Evolutionary conservation across 2,113 vertebrate species (phyloP).

Genomic region (Pelusios castaneus): DNA sequence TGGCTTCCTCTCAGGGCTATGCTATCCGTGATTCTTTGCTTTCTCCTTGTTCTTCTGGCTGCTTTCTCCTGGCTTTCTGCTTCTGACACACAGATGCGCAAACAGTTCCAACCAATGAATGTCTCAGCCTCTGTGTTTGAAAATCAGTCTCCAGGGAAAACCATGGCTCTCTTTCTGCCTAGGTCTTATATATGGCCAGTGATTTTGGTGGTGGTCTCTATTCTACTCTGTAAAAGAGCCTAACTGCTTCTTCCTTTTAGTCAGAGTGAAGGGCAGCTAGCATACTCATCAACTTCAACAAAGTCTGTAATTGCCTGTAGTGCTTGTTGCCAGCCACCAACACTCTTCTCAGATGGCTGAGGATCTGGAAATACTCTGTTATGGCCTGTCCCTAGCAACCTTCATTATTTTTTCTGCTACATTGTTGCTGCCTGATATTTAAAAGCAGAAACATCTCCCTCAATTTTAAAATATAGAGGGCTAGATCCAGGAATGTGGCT

Average conservation of each 20-base stretch:
- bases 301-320: not conserved
- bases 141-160: not conserved
- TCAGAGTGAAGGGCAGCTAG: not conserved
- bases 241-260: not conserved
- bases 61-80: not conserved
- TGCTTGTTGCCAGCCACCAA: not conserved
- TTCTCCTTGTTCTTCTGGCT: not conserved
- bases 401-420: not conserved
- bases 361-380: not conserved
- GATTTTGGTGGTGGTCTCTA: not conserved
- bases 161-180: not conserved
- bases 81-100: not conserved
- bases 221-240: not conserved
- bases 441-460: not conserved
- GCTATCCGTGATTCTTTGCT: not conserved
- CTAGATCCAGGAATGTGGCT: not conserved
- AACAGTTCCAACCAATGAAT: not conserved
- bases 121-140: not conserved
- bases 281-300: not conserved
- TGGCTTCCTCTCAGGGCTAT: not conserved
- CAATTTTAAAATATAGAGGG: not conserved
- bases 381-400: not conserved
- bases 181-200: not conserved
- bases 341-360: not conserved
- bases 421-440: not conserved